phyloP scores from a whole-genome alignment of 2,113 vertebrate species.

The Callaeas wilsoni region DNA sequence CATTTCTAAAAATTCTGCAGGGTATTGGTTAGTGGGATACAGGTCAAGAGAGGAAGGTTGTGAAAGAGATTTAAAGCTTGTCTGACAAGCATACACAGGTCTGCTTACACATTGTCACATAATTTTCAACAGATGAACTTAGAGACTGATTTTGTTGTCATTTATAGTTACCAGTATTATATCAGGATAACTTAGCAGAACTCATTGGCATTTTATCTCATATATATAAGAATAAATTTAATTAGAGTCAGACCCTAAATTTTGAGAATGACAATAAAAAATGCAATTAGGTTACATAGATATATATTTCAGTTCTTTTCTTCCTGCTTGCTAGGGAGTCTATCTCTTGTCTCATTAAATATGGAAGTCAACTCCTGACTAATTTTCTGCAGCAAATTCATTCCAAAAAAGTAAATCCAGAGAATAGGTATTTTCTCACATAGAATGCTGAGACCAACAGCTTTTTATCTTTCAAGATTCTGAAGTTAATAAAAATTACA shows the following conservation, averaged over 20 bases:
- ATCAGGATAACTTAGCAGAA: background rate
- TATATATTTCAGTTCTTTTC: background rate
- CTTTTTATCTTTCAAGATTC: background rate
- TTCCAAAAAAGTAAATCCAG: background rate
- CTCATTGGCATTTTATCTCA: background rate
- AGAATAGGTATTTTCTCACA: background rate
- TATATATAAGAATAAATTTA: background rate
- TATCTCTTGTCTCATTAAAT: background rate
- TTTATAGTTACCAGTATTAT: background rate
- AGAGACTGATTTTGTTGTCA: background rate
- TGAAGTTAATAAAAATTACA: background rate
- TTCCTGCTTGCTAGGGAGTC: background rate
- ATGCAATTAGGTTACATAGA: background rate
- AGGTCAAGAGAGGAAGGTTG: background rate
- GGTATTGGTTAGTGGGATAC: background rate
- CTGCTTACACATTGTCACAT: background rate
- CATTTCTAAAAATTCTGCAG: background rate
- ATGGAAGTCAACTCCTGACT: background rate
- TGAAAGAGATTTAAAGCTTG: background rate
- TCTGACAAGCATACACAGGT: background rate
- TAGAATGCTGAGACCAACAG: background rate
- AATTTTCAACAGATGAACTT: background rate
- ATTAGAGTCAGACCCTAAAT: background rate
- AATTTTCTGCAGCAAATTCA: background rate
- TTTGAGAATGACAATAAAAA: background rate